Evolutionary conservation across 2,888 invertebrate genomes (phyloP).

Genomic region (Melinopterus prodromus): DNA sequence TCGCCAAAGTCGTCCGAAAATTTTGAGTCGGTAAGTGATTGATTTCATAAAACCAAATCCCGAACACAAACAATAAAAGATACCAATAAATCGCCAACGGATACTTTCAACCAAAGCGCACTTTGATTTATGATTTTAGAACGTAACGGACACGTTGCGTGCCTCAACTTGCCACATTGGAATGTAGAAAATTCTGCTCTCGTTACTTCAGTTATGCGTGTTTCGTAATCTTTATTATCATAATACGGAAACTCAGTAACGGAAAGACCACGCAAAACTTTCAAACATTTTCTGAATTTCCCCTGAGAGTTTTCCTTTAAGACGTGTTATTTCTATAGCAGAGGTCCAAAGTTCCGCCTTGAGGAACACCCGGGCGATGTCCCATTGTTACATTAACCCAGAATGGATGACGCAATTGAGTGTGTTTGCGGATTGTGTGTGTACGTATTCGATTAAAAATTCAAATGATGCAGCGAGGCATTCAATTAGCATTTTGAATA

Average conservation of each 20-base stretch:
- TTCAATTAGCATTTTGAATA: not conserved
- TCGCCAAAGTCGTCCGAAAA: not conserved
- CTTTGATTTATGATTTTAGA: conserved; percentile 4
- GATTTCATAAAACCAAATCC: not conserved
- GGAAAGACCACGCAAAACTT: not conserved
- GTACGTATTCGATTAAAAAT: not conserved
- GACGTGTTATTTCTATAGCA: not conserved
- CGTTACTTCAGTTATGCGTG: not conserved
- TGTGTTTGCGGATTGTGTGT: not conserved
- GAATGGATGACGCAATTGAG: not conserved
- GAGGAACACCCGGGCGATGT: not conserved
- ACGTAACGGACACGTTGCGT: not conserved
- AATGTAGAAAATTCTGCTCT: not conserved
- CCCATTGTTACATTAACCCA: not conserved
- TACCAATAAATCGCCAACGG: not conserved
- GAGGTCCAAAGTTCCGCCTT: not conserved
- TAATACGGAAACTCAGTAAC: not conserved
- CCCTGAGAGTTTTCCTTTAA: not conserved
- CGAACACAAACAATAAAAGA: not conserved
- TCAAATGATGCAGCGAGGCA: not conserved
- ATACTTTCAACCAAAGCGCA: not conserved
- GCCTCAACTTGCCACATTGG: not conserved
- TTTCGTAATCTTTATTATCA: not conserved
- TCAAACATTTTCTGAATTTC: too few relatives aligned
- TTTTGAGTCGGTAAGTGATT: not conserved